A percentile compares a stretch with the other conserved stretches of the same genome.
Evolutionary conservation across 1,140 invertebrate genomes (phyloP).

Genomic region (Plectrocnemia conspersa): DNA sequence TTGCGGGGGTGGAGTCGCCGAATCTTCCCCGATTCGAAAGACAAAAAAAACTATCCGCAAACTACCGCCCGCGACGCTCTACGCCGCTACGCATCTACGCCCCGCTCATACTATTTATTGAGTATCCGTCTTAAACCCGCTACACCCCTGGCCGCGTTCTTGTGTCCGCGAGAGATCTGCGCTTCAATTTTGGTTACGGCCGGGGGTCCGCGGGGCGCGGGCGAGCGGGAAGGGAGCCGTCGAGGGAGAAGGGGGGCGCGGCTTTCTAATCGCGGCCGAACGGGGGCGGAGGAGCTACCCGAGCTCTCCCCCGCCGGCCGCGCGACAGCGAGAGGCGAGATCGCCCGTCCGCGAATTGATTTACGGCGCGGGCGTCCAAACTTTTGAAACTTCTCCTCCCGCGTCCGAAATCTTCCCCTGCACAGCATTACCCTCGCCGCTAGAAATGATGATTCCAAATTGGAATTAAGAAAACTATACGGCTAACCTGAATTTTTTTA

Average conservation of each 20-base stretch:
- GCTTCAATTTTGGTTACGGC: conserved; percentile 36
- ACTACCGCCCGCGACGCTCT: neutral
- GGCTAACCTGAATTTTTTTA: too few relatives aligned
- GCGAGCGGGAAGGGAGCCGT: neutral
- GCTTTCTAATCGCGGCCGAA: neutral
- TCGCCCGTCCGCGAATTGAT: too few relatives aligned
- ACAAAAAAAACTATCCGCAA: neutral
- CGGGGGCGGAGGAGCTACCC: conserved; percentile 6
- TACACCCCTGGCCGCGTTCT: conserved; percentile 33
- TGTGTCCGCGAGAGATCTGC: conserved; percentile 37
- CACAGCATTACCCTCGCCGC: neutral
- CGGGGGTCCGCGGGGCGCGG: neutral
- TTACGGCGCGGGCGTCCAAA: neutral
- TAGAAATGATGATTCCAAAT: too few relatives aligned
- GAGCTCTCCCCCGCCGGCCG: too few relatives aligned
- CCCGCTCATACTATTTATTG: neutral
- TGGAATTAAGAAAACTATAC: too few relatives aligned
- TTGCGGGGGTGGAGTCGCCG: conserved; percentile 42
- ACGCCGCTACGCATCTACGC: neutral
- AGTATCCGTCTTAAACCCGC: neutral
- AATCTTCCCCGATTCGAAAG: neutral
- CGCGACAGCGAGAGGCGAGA: neutral
- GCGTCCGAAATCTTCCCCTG: neutral
- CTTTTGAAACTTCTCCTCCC: neutral
- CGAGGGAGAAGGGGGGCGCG: neutral